Conservation (phyloP, 2,888 invertebrate species). For the Luffia ferchaultella region DNA sequence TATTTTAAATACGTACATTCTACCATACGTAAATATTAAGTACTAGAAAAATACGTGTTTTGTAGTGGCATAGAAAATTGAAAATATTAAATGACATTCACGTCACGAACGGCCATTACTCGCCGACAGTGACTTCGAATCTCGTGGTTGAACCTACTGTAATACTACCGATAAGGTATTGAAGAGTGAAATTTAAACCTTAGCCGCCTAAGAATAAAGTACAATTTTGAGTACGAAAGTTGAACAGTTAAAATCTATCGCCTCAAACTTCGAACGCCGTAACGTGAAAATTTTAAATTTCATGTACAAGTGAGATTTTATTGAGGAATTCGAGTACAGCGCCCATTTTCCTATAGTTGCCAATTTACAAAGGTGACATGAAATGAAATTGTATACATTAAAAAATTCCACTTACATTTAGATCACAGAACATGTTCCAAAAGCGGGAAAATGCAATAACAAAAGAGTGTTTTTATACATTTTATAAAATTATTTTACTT, state of each 20-base stretch:
- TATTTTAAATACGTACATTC: too few relatives aligned
- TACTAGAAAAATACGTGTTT: too few relatives aligned
- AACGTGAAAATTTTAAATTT: conserved; percentile 61
- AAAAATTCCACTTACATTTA: too few relatives aligned
- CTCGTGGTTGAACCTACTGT: conserved; percentile 26
- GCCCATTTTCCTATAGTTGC: too few relatives aligned
- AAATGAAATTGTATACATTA: too few relatives aligned
- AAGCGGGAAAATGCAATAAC: too few relatives aligned
- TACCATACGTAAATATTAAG: too few relatives aligned
- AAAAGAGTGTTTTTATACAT: too few relatives aligned
- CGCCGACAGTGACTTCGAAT: conserved; percentile 64
- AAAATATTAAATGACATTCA: conserved; percentile 25
- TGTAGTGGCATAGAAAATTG: not conserved
- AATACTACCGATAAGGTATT: conserved; percentile 13
- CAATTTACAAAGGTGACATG: too few relatives aligned
- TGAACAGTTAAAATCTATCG: not conserved
- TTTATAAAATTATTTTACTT: too few relatives aligned
- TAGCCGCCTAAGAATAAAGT: not conserved
- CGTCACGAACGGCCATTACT: conserved; percentile 60
- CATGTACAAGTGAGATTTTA: conserved; percentile 63
- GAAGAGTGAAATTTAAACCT: not conserved
- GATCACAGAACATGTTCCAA: too few relatives aligned
- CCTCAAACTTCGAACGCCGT: conserved; percentile 28
- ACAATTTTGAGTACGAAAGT: not conserved
- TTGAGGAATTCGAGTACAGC: too few relatives aligned